Evolutionary conservation across 2,797 vertebrate genomes (phyloP).

Genomic region (Melanotaenia maccullochi): DNA sequence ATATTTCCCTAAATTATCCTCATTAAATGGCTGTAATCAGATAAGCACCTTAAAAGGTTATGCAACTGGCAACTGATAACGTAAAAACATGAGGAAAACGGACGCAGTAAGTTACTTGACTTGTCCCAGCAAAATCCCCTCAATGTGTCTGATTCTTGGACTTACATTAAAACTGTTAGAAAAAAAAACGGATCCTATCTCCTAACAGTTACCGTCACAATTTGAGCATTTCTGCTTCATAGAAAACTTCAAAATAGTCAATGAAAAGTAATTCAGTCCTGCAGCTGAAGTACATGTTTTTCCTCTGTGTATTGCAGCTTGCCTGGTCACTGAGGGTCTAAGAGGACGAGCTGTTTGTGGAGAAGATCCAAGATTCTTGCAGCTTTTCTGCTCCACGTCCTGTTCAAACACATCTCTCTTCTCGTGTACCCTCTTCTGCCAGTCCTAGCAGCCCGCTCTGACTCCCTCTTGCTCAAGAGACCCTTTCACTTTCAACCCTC

Average conservation of each 20-base stretch:
- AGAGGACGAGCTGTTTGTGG: slow-evolving; percentile 46
- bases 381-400: slow-evolving; percentile 46
- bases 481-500: slow-evolving; percentile 23
- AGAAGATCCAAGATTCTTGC: slow-evolving; percentile 52
- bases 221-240: neutral
- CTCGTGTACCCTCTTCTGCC: slow-evolving; percentile 20
- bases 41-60: slow-evolving; percentile 41
- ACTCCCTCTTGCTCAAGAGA: slow-evolving; percentile 52
- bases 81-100: slow-evolving; percentile 24
- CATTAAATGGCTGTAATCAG: slow-evolving; percentile 30
- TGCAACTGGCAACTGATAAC: slow-evolving; percentile 40
- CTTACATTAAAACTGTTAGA: neutral
- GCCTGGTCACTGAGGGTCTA: slow-evolving; percentile 39
- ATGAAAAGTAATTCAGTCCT: neutral
- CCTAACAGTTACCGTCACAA: neutral
- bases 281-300: slow-evolving; percentile 17
- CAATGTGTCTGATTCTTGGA: slow-evolving; percentile 9
- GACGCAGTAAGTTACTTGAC: slow-evolving; percentile 34
- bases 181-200: neutral
- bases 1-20: slow-evolving; percentile 1
- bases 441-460: slow-evolving; percentile 18
- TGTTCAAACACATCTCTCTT: slow-evolving; percentile 45
- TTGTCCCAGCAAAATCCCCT: slow-evolving; percentile 40
- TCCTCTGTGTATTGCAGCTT: slow-evolving; percentile 63
- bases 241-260: neutral